Conservation (phyloP, 2,797 vertebrate species). For the Ispidina picta region DNA sequence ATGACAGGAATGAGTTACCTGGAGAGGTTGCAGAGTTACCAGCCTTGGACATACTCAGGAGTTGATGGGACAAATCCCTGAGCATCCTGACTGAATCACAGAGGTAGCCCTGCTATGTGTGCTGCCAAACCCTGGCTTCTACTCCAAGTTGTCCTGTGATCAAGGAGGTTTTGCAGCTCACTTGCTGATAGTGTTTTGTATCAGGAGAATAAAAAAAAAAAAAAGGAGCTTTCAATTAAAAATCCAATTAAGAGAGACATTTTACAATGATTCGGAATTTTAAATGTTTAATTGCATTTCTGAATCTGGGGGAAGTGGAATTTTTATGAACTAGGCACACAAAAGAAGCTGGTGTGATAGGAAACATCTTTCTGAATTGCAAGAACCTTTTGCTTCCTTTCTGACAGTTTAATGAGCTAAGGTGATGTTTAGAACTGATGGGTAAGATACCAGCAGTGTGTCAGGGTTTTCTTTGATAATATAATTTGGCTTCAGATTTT, state of each 20-base stretch:
- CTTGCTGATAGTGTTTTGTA: constrained; percentile 41
- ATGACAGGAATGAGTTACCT: background rate
- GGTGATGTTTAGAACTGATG: background rate
- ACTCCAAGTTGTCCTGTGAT: background rate
- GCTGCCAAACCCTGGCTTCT: background rate
- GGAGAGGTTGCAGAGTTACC: background rate
- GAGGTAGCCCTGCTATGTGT: background rate
- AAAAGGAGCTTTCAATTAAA: constrained; percentile 41
- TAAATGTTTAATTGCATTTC: constrained; percentile 55
- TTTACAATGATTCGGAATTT: constrained; percentile 34
- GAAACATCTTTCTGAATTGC: background rate
- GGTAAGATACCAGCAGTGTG: background rate
- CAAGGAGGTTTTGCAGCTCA: background rate
- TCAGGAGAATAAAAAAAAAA: constrained; percentile 18
- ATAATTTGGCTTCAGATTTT: background rate
- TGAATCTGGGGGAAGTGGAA: background rate
- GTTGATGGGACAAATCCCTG: background rate
- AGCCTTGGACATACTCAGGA: background rate
- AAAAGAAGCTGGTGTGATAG: background rate
- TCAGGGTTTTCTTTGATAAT: background rate
- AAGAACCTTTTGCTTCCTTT: background rate
- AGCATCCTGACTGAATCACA: background rate
- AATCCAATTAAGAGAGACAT: constrained; percentile 37
- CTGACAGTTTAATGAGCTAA: background rate
- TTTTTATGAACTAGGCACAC: background rate